Evolutionary conservation across 2,797 vertebrate species (phyloP).

Genomic region (Ctenopoma kingsleyae): DNA sequence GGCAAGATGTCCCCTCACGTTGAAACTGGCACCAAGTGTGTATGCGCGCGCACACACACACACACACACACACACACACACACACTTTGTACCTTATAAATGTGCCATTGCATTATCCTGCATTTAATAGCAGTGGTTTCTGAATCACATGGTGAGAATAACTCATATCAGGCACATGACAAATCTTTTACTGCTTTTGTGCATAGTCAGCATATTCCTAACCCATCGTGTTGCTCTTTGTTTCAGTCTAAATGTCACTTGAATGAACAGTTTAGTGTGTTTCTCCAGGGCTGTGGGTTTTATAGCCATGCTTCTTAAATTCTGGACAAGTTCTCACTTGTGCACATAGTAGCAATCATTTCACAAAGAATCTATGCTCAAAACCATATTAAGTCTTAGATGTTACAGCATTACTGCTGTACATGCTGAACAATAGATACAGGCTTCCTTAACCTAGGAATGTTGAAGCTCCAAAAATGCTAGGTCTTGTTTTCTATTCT

Average conservation of each 20-base stretch:
- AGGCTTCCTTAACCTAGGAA: neutral
- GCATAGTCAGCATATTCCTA: neutral
- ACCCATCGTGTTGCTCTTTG: neutral
- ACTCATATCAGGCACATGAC: neutral
- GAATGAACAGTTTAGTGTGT: neutral
- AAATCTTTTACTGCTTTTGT: neutral
- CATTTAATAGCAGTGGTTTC: neutral
- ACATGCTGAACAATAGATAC: neutral
- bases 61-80: neutral
- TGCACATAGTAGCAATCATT: neutral
- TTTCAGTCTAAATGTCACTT: neutral
- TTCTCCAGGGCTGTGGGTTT: neutral
- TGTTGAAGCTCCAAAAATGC: no score
- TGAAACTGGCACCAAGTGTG: neutral
- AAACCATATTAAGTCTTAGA: neutral
- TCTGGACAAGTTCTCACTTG: neutral
- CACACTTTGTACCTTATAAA: neutral
- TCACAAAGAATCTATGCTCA: slow-evolving; percentile 9
- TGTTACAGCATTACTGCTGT: neutral
- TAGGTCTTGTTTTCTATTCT: no score
- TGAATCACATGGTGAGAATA: neutral
- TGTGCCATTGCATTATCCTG: neutral
- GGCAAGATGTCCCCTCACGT: neutral
- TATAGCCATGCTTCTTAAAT: neutral
- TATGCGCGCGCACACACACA: no score